Base-by-base conservation (phyloP, 2,113 vertebrate genomes). In the Cranoglanis bouderius region DNA sequence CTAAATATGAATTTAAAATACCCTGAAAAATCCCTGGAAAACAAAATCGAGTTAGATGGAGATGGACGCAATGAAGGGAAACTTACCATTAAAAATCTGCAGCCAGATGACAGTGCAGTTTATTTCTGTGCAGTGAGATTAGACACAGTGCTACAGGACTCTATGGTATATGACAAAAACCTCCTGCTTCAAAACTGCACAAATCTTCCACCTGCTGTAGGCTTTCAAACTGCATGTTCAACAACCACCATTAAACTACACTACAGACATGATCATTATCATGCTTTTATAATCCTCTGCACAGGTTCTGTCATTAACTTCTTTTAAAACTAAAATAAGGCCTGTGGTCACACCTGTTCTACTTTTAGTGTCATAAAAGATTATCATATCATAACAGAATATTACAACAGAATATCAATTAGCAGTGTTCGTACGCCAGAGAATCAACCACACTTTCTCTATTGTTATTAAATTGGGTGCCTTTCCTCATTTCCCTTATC, bases 91-190 rank as follows among this genome's bases (percentile, higher is more conserved):
- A 84, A 83, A 40, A 75, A 72, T 32, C 35, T 91, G 51, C 49
- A 72, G 29, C 7, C 26, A 53, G 46, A 24, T 49, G 88, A 91
- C 85, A 91, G 75, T 61, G 88, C 70, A 49, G 65, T 88, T 61
- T 88, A 84, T 75, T 88, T 75, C 65, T 88, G 81, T 88, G 87
- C 81, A 51, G 81, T 38, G n/a, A 29, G 61, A 57, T 57, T 65
- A 65, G 61, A 65, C 61, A 65, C 61, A 77, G 74, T 77, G 74
- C 80, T 9, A 26, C 74, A 77, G 74, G 24, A 43, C 3, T 77
- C 74, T 77, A 40, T 46, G 38, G 46, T 77, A 40, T 46, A 12
- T 46, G 24, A 43, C 74, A 43, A 46, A 77, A 46, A 77, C 74
- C n/a, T 10, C 59, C 82, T 70, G 49, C 59, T 67, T 43, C 74